Evolutionary conservation across 2,888 invertebrate genomes (phyloP), one percentile per base, ranked within the genome.

Genomic region (Drosophila mayaguana): DNA sequence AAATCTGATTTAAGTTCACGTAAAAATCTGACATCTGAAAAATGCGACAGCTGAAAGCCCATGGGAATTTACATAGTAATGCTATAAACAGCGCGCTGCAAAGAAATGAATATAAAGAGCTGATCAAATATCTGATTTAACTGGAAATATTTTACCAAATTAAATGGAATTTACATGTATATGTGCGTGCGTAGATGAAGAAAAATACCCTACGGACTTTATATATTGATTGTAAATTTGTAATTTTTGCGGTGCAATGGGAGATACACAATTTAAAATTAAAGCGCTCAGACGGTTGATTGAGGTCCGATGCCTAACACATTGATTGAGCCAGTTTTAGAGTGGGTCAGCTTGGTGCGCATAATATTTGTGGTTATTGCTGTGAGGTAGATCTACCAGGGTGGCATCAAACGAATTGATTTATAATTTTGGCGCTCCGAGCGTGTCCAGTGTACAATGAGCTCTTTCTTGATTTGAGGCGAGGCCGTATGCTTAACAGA

Each of bases 1-100:
- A 72, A 81, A 78, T 70, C 82, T 70, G 87, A 83, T 88, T 88
- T 69, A 80, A 90, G 70, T 64, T 57, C 55, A 46, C 66, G 62
- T 50, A 20, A 67, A 79, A 75, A 48, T 22, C 22, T 22, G 53
- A 43, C 50, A 59, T n/a, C n/a, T n/a, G n/a, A n/a, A n/a, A 62
- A 53, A 3, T 53, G 51, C 8, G 43, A 45, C 34, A 36, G 42
- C 22, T 59, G 40, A 51, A 59, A 62, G 6, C 32, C 40, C 32
- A 55, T 38, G 25, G 46, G 18, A 25, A 40, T 54, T 43, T 45
- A 2, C 11, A 43, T 22, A 8, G 25, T 8, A 14, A 25, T 16
- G 16, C 36, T 16, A 6, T 36, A 2, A 36, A 36, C 36, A 36
- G 14, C 14, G 16, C 20, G 28, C 25, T 18, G 22, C 3, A 20